These are phyloP conservation scores for Euzophera pinguis DNA, from an alignment of 2,888 invertebrate genomes.

Conservation along the genomic window DNA sequence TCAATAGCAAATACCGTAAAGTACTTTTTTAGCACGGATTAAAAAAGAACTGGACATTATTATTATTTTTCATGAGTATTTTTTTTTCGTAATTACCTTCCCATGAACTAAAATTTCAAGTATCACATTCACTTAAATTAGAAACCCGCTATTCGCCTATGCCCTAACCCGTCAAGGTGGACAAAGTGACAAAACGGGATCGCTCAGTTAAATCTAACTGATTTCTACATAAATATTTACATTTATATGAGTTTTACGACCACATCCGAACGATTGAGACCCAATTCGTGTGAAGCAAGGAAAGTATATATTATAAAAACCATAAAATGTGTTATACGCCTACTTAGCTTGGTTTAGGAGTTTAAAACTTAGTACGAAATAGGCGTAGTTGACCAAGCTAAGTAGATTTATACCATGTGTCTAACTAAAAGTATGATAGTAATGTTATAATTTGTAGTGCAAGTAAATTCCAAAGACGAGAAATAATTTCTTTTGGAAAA, in stretches of 20 bases:
- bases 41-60: no score
- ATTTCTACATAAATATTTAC: slow-evolving; percentile 62
- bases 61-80: background rate
- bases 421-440: background rate
- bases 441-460: slow-evolving; percentile 14
- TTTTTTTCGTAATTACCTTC: no score
- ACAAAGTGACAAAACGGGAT: slow-evolving; percentile 27
- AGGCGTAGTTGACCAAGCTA: background rate
- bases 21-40: no score
- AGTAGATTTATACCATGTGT: background rate
- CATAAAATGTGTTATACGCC: background rate
- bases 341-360: background rate
- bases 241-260: slow-evolving; percentile 48
- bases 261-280: slow-evolving; percentile 14
- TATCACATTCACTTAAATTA: background rate
- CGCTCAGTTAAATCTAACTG: slow-evolving; percentile 52
- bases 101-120: no score
- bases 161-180: slow-evolving; percentile 22
- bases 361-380: background rate
- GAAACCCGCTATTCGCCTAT: slow-evolving; percentile 12
- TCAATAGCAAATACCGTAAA: no score
- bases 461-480: no score
- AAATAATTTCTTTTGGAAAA: no score
- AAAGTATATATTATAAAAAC: background rate
- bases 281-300: slow-evolving; percentile 13